Evolutionary conservation across 2,113 vertebrate species (phyloP).

Genomic region (Carollia perspicillata): DNA sequence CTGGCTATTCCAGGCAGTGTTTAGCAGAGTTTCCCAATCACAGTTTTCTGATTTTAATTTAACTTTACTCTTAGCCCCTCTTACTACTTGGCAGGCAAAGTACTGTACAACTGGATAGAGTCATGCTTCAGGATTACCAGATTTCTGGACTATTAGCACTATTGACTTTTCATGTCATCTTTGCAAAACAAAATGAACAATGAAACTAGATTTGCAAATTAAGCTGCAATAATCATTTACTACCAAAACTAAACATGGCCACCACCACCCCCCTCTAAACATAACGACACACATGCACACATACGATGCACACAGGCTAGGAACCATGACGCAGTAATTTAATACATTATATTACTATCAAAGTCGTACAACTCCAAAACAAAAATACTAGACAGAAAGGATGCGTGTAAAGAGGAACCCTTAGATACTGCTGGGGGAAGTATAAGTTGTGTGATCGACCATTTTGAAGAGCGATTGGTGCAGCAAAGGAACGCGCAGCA

Average conservation of each 20-base stretch:
- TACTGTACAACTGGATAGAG: background rate
- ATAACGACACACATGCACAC: background rate
- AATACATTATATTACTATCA: background rate
- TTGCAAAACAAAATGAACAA: background rate
- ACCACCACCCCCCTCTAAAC: background rate
- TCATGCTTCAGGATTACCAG: background rate
- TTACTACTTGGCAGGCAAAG: background rate
- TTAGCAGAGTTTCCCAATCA: background rate
- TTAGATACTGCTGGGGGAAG: background rate
- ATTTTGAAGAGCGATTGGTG: background rate
- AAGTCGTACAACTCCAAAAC: background rate
- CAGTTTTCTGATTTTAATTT: slow-evolving; percentile 1
- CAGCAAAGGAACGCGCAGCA: background rate
- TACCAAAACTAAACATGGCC: background rate
- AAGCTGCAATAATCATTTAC: background rate
- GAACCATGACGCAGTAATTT: background rate
- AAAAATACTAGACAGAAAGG: background rate
- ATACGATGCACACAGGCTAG: background rate
- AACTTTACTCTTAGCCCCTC: background rate
- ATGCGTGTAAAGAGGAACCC: background rate
- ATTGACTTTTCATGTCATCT: background rate
- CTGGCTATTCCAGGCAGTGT: background rate
- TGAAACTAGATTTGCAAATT: background rate
- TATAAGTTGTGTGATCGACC: background rate
- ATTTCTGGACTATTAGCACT: background rate